Base-by-base conservation (phyloP, 2,888 invertebrate genomes). In the Ethmia dodecea region DNA sequence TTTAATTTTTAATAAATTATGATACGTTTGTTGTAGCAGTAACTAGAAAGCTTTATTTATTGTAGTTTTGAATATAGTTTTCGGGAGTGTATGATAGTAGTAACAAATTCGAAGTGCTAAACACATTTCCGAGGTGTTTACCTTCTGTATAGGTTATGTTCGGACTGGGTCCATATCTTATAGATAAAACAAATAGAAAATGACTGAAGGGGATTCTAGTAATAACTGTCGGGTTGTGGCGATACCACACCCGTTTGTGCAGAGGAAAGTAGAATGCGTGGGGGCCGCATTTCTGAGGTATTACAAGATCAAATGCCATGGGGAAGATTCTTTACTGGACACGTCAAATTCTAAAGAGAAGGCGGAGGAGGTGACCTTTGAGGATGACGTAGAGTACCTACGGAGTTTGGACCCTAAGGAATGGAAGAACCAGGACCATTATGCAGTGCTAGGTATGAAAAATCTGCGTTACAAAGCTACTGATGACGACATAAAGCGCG, bases 401-500 rank as follows among this genome's bases (percentile, higher is more conserved):
- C 89, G 94, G 47, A 94, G 94, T 40, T 84, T 98, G 46, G 96
- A 98, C 79, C 98, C 98, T 2, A 97, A 95, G 72, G 94, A 97
- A 60, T 99, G 98, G 98, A 98, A 98, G 87, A 92, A 95, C 57
- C 98, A 99, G 81, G 99, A 99, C 76, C 99, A 99, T 74, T 99
- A 99, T 77, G 94, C 93, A 22, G 97, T 99, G 10, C 86, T 99
- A 41, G 99, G 99, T 32, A 89, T 99, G 55, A 92, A 91, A 53
- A 91, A 92, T 43, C 77, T 93, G 32, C 90, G 99, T 39, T 91
- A 91, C 71, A 91, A 91, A 70, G 98, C 99, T 0, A 92, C 94
- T 0, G 95, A 97, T 52, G 96, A 97, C 40, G 94, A 98, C 57
- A 96, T 99, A 43, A 96, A 97, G 73, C 92, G 93, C 60, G 97